These are phyloP conservation scores for Drosophila ohnishii DNA, from an alignment of 1,140 invertebrate genomes.

Conservation along the genomic window DNA sequence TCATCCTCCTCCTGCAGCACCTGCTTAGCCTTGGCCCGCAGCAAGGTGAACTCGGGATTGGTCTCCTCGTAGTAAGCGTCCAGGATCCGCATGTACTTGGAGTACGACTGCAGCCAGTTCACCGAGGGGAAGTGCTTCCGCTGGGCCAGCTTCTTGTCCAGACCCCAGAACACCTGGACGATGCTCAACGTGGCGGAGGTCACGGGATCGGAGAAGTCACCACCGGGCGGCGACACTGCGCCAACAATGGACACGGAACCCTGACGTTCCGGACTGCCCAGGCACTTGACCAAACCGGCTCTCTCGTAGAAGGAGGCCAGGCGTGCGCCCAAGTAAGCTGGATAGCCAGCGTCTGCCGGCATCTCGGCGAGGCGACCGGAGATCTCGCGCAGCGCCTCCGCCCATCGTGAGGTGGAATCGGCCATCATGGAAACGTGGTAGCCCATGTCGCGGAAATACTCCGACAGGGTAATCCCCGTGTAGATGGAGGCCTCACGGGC, in stretches of 20 bases:
- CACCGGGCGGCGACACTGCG: conserved; percentile 99
- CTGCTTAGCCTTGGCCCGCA: conserved; percentile 86
- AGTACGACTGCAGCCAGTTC: conserved; percentile 96
- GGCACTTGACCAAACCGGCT: conserved; percentile 98
- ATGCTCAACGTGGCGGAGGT: conserved; percentile 99
- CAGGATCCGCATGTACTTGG: conserved; percentile 91
- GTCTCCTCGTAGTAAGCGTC: conserved; percentile 92
- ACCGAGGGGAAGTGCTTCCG: conserved; percentile 99
- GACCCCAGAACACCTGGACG: conserved; percentile 99
- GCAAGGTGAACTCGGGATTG: conserved; percentile 88
- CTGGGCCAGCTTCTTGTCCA: conserved; percentile 99
- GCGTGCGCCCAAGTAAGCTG: conserved; percentile 98
- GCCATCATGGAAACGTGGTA: conserved; percentile 99
- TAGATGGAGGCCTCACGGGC: conserved; percentile 99
- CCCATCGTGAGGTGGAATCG: conserved; percentile 99
- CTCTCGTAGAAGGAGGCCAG: conserved; percentile 99
- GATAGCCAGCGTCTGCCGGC: conserved; percentile 99
- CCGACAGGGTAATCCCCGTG: conserved; percentile 98
- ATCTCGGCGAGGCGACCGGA: conserved; percentile 99
- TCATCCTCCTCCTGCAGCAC: conserved; percentile 94
- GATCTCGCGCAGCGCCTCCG: conserved; percentile 99
- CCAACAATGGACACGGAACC: conserved; percentile 99
- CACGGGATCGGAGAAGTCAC: conserved; percentile 99
- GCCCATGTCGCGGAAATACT: conserved; percentile 99
- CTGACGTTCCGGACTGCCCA: conserved; percentile 98